Evolutionary conservation across 2,797 vertebrate genomes (phyloP), one percentile per base, ranked within the genome.

Genomic region (Hypotaenidia philippensis): DNA sequence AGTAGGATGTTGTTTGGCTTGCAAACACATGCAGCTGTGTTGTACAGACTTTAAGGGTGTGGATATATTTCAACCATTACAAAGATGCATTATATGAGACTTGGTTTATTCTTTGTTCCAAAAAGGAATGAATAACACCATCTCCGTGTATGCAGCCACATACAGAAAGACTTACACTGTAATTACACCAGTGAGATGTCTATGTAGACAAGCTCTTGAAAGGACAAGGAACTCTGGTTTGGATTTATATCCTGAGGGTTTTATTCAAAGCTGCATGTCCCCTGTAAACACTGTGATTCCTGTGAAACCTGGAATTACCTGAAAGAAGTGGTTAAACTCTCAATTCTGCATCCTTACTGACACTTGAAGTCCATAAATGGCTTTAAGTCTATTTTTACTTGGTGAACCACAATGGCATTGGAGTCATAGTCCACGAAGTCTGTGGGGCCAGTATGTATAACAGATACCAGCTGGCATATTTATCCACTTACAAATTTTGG

Each of bases 311-410:
- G 50, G 85, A 76, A 32, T 41, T 94, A 68, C 64, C 65, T 83
- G 63, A 83, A 80, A 84, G 44, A 6, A 82, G 21, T 64, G n/a
- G 60, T 88, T 89, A 36, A 76, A 20, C 21, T 87, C 16, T 82
- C 10, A 13, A 23, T 83, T 87, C 83, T 95, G 63, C 44, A 56
- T 79, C 55, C 76, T 69, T 87, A 38, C 38, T 60, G 53, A 75
- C 38, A 40, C 74, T 66, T 84, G 44, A 52, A 82, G 71, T 66
- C 69, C 53, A 77, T 41, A 61, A 59, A 64, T 86, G 83, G 80
- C 89, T 97, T 71, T 75, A 31, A 60, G 16, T 76, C 52, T 55
- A 29, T 83, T 95, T 36, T 85, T 91, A 56, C 7, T 89, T 45
- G 1, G 32, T 80, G 66, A 89, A 55, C 32, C 4, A 1, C 23